Conservation (phyloP, 2,797 vertebrate species). For the Pelochelys cantorii region DNA sequence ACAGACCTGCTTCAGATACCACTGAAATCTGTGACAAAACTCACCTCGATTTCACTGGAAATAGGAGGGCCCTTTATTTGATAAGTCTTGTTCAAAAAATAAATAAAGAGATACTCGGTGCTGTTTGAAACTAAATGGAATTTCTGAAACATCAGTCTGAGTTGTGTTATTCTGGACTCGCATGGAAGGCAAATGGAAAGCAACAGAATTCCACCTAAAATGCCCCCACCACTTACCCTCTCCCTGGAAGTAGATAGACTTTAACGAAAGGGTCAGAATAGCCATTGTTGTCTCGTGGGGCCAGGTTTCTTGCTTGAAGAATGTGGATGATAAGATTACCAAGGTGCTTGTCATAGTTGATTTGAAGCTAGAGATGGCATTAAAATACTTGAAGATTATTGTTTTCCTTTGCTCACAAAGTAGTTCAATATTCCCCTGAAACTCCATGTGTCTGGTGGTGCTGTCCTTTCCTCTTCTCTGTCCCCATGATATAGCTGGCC, state of each 20-base stretch:
- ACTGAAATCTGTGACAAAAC: neutral
- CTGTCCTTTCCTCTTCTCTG: neutral
- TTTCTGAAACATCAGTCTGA: neutral
- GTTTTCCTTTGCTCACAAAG: neutral
- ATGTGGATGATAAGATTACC: conserved; percentile 98
- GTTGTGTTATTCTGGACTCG: neutral
- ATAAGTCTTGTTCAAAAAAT: neutral
- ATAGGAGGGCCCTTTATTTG: neutral
- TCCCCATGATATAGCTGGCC: neutral
- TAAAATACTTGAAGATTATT: conserved; percentile 43
- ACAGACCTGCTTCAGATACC: neutral
- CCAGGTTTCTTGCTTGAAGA: conserved; percentile 97
- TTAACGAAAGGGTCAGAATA: conserved; percentile 99
- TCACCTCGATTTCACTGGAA: neutral
- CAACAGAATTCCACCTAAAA: neutral
- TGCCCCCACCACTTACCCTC: conserved; percentile 89
- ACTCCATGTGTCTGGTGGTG: neutral
- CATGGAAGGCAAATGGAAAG: neutral
- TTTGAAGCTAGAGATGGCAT: conserved; percentile 90
- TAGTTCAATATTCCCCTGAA: neutral
- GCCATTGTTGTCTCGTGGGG: conserved; percentile 93
- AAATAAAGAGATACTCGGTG: neutral
- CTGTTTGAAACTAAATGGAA: neutral
- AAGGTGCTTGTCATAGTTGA: conserved; percentile 97
- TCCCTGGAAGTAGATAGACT: conserved; percentile 97